Evolutionary conservation across 2,113 vertebrate genomes (phyloP).

Genomic region (Hyla sarda): DNA sequence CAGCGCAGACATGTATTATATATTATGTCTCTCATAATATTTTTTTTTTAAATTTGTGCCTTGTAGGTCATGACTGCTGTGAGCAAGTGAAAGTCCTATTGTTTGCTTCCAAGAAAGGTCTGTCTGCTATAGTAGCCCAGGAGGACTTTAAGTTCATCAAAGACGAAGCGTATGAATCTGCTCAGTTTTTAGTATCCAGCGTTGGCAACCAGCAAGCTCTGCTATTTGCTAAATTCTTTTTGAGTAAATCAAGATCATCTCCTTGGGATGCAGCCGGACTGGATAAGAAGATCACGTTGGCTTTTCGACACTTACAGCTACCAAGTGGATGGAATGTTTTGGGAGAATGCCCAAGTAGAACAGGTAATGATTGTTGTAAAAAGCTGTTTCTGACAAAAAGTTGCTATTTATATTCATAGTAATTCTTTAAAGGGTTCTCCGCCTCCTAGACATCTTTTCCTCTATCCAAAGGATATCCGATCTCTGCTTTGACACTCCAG

Average conservation of each 20-base stretch:
- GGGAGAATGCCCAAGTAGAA: conserved; percentile 73
- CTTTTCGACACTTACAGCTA: conserved; percentile 85
- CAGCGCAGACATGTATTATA: too few relatives aligned
- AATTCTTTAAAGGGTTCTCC: too few relatives aligned
- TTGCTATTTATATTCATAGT: not conserved
- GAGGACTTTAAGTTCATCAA: conserved; percentile 86
- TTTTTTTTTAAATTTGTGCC: not conserved
- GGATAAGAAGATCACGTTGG: conserved; percentile 87
- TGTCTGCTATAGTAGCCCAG: conserved; percentile 77
- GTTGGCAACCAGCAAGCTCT: conserved; percentile 85
- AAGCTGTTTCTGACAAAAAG: not conserved
- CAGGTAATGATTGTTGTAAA: conserved; percentile 68
- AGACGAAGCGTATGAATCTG: conserved; percentile 91
- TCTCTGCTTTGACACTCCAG: too few relatives aligned
- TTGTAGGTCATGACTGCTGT: conserved; percentile 89
- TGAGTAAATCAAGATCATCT: conserved; percentile 85
- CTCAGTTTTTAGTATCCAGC: conserved; percentile 88
- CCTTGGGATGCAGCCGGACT: conserved; percentile 83
- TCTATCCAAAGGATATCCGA: too few relatives aligned
- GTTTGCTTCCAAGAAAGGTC: conserved; percentile 77
- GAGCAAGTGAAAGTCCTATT: conserved; percentile 89
- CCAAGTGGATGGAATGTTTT: conserved; percentile 89
- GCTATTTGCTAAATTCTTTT: conserved; percentile 85
- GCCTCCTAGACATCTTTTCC: too few relatives aligned
- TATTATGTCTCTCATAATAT: not conserved